Conservation (phyloP, 2,888 invertebrate genomes). For the Automeris io region DNA sequence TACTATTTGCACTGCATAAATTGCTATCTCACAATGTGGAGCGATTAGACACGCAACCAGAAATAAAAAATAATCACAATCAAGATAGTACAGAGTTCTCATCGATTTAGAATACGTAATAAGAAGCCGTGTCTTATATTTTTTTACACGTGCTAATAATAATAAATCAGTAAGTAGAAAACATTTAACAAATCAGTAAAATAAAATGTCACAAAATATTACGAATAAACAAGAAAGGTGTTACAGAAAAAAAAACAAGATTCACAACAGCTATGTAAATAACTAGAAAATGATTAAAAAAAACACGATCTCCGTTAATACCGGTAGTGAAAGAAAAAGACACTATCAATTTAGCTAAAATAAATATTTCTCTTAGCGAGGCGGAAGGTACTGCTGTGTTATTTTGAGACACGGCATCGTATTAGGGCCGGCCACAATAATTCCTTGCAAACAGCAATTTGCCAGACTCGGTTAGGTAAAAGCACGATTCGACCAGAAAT, state of each 20-base stretch:
- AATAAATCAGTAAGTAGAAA: neutral
- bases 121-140: conserved; percentile 18
- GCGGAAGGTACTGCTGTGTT: conserved; percentile 64
- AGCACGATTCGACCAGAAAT: conserved; percentile 55
- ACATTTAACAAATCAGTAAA: neutral
- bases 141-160: conserved; percentile 10
- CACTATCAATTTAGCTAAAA: conserved; percentile 63
- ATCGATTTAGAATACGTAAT: conserved; percentile 31
- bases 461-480: conserved; percentile 53
- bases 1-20: conserved; percentile 14
- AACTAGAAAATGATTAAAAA: conserved; percentile 21
- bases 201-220: neutral
- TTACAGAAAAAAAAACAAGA: neutral
- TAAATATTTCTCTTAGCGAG: conserved; percentile 59
- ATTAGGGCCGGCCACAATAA: conserved; percentile 63
- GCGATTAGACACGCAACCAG: conserved; percentile 29
- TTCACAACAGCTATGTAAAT: conserved; percentile 5
- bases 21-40: conserved; percentile 30
- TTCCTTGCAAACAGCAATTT: conserved; percentile 64
- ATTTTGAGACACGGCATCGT: conserved; percentile 52
- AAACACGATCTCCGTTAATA: conserved; percentile 39
- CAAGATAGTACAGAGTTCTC: conserved; percentile 30
- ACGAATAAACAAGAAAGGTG: neutral
- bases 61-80: conserved; percentile 29
- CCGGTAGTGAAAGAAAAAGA: conserved; percentile 34